These are phyloP conservation scores for Agrochola circellaris DNA, from an alignment of 2,888 invertebrate species.

Conservation along the genomic window DNA sequence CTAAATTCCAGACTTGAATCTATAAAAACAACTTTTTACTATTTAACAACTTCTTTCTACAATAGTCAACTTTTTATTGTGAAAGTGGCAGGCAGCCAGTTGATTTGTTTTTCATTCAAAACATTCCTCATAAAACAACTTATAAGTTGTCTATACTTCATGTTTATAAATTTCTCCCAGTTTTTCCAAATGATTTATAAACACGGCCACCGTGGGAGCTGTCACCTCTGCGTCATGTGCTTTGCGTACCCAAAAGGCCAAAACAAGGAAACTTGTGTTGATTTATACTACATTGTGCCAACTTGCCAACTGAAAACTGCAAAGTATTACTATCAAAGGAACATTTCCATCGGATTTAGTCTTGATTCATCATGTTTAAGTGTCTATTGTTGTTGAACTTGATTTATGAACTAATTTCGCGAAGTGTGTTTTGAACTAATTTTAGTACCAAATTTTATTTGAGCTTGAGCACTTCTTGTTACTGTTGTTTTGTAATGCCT, in stretches of 20 bases:
- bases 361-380: slow-evolving; percentile 53
- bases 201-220: slow-evolving; percentile 50
- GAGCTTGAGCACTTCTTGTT: not conserved
- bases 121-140: not conserved
- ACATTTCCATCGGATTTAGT: slow-evolving; percentile 36
- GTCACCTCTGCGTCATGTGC: slow-evolving; percentile 51
- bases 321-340: slow-evolving; percentile 31
- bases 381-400: slow-evolving; percentile 49
- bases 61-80: not conserved
- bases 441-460: not conserved
- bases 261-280: slow-evolving; percentile 67
- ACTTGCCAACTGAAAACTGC: slow-evolving; percentile 54
- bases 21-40: not conserved
- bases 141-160: not conserved
- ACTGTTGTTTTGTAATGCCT: not conserved
- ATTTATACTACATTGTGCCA: slow-evolving; percentile 68
- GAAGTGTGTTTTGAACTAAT: slow-evolving; percentile 16
- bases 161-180: not conserved
- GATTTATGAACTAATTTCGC: slow-evolving; percentile 40
- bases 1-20: not conserved
- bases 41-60: not conserved
- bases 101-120: slow-evolving; percentile 15
- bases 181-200: slow-evolving; percentile 33
- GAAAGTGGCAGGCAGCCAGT: not conserved
- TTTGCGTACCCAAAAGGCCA: slow-evolving; percentile 60